Evolutionary conservation across 37 sponge, comb jelly and placozoan genomes (phyloP).

Genomic region (Axinella damicornis): DNA sequence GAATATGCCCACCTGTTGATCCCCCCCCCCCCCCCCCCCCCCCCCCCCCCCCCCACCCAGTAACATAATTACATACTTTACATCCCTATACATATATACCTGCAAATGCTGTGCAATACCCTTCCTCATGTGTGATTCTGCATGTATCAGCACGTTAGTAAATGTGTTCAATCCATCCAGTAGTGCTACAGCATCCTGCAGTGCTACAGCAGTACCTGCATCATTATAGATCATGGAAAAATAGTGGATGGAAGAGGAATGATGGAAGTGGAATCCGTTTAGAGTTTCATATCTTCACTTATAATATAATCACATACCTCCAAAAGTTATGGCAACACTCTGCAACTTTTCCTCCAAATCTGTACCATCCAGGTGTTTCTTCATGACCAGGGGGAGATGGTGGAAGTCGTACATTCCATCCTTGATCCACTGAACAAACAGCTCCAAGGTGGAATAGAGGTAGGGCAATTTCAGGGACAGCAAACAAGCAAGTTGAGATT

Average conservation of each 20-base stretch:
- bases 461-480: background rate
- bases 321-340: background rate
- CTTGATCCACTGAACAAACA: constrained; percentile 58
- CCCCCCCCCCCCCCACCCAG: too few species aligned
- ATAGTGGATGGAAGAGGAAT: too few species aligned
- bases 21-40: too few species aligned
- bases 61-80: too few species aligned
- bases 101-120: background rate
- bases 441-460: constrained; percentile 3
- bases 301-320: too few species aligned
- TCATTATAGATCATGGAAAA: too few species aligned
- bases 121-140: constrained; percentile 1
- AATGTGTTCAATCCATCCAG: background rate
- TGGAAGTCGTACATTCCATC: constrained; percentile 65
- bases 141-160: background rate
- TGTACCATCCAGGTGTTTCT: background rate
- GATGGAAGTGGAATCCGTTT: too few species aligned
- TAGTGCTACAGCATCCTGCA: too few species aligned
- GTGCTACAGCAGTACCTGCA: background rate
- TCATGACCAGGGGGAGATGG: constrained; percentile 52
- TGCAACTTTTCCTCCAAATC: background rate
- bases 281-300: too few species aligned
- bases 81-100: background rate
- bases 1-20: too few species aligned
- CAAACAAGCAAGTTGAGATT: background rate